These are phyloP conservation scores for Gorsachius goisagi DNA, from an alignment of 2,113 vertebrate species.

Conservation along the genomic window DNA sequence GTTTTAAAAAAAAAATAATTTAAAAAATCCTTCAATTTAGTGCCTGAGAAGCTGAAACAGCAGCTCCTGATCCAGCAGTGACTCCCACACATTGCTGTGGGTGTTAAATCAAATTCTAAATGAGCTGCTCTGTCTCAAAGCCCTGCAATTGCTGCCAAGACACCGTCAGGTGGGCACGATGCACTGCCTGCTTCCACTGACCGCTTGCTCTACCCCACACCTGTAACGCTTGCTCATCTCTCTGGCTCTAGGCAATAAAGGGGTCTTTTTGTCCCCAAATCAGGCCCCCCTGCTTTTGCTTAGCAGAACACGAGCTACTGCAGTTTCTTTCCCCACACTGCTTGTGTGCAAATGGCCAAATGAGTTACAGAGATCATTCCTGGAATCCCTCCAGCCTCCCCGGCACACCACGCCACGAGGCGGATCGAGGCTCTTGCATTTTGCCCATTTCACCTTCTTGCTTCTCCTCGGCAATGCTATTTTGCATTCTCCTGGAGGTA, in stretches of 20 bases:
- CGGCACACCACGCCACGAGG: rapidly evolving
- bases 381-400: not conserved
- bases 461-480: rapidly evolving
- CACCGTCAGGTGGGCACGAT: rapidly evolving
- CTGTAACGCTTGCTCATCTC: not conserved
- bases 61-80: not conserved
- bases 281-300: not conserved
- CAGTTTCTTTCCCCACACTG: not conserved
- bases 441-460: not conserved
- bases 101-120: not conserved
- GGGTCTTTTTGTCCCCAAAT: not conserved
- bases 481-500: not conserved
- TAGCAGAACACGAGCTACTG: not conserved
- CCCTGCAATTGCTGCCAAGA: not conserved
- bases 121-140: rapidly evolving
- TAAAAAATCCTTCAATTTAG: not conserved
- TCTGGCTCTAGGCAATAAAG: not conserved
- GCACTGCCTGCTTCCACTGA: not conserved
- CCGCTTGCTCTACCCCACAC: rapidly evolving
- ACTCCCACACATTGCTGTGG: not conserved
- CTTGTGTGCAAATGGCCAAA: not conserved
- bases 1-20: not conserved
- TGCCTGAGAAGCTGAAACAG: not conserved
- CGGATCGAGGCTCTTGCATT: rapidly evolving
- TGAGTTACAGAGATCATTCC: not conserved